Evolutionary conservation across 2,113 vertebrate genomes (phyloP).

Genomic region (Perca schrenkii): DNA sequence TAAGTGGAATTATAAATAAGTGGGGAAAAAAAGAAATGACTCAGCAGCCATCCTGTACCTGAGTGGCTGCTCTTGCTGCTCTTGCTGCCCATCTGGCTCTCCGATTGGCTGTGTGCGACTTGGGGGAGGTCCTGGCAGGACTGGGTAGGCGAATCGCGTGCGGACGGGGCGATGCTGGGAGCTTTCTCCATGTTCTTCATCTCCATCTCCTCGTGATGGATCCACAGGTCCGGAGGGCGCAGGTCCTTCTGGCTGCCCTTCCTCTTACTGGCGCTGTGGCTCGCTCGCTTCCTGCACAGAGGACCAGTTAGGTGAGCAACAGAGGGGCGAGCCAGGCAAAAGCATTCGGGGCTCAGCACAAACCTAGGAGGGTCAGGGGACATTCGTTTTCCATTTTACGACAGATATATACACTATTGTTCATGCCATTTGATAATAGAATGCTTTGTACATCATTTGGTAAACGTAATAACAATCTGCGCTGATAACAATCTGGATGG

Average conservation of each 20-base stretch:
- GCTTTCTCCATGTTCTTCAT: constrained; percentile 97
- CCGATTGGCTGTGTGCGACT: constrained; percentile 93
- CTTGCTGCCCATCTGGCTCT: constrained; percentile 93
- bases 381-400: no score
- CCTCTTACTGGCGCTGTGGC: constrained; percentile 89
- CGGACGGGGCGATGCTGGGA: constrained; percentile 83
- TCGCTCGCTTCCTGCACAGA: constrained; percentile 87
- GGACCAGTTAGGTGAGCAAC: not conserved
- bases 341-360: no score
- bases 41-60: constrained; percentile 74
- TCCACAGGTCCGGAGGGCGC: constrained; percentile 95
- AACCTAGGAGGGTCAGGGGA: no score
- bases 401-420: no score
- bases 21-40: not conserved
- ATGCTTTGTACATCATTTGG: no score
- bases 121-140: constrained; percentile 92
- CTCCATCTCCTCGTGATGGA: constrained; percentile 98
- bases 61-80: constrained; percentile 94
- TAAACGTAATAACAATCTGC: no score
- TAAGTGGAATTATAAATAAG: not conserved
- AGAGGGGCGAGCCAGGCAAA: no score
- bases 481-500: no score
- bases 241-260: constrained; percentile 97
- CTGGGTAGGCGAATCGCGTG: constrained; percentile 87
- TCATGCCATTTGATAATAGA: no score